A percentile compares a stretch with the other conserved stretches of the same genome.
Evolutionary conservation across 2,888 invertebrate genomes (phyloP).

Genomic region (Ophonus ardosiacus): DNA sequence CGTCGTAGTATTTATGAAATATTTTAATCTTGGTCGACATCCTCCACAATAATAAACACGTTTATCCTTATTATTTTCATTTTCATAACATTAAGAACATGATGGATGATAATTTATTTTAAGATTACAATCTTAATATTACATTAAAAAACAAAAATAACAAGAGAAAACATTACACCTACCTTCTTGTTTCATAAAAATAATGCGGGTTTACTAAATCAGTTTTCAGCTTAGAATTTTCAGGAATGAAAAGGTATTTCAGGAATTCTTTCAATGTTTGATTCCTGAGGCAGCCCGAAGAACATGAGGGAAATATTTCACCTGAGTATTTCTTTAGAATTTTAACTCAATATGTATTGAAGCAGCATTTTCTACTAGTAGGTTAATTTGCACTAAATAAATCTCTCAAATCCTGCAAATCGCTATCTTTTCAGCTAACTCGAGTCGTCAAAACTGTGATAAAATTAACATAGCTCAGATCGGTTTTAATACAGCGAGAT

Average conservation of each 20-base stretch:
- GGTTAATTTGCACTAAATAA: not conserved
- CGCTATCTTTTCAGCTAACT: not conserved
- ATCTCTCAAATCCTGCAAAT: not conserved
- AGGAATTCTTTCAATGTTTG: not conserved
- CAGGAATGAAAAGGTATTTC: not conserved
- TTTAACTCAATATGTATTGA: no score
- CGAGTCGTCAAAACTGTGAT: not conserved
- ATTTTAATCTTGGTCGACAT: no score
- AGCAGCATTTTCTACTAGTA: no score
- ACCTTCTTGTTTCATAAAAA: not conserved
- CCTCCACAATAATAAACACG: no score
- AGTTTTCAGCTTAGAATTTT: not conserved
- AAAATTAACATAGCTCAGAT: slow-evolving; percentile 27
- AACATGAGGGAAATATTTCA: not conserved
- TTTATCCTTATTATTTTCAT: no score
- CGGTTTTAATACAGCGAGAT: slow-evolving; percentile 6
- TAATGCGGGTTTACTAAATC: not conserved
- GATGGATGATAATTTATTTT: no score
- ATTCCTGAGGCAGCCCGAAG: not conserved
- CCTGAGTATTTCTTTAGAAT: no score
- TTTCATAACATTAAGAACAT: no score
- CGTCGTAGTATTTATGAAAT: no score
- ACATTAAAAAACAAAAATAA: no score
- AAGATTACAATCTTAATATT: no score
- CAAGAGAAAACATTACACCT: not conserved